Conservation (phyloP, 2,888 invertebrate species). For the Pachliopta kotzebuea region DNA sequence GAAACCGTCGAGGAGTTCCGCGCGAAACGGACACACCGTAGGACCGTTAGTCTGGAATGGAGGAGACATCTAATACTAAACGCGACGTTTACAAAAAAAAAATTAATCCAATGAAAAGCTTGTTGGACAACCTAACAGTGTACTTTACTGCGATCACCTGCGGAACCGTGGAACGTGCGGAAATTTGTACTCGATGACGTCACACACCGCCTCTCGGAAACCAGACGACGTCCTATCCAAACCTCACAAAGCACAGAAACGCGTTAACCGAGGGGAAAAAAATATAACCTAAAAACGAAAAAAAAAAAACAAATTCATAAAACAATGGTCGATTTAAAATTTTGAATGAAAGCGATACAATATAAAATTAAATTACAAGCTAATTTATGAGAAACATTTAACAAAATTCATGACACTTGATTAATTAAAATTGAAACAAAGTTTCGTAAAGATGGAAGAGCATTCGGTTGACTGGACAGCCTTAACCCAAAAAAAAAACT, state of each 20-base stretch:
- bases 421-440: slow-evolving; percentile 41
- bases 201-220: background rate
- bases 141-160: slow-evolving; percentile 27
- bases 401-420: slow-evolving; percentile 68
- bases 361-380: slow-evolving; percentile 64
- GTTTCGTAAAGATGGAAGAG: slow-evolving; percentile 62
- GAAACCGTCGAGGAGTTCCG: slow-evolving; percentile 53
- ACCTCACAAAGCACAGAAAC: slow-evolving; percentile 21
- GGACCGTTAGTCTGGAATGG: slow-evolving; percentile 49
- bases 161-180: slow-evolving; percentile 22
- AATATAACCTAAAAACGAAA: slow-evolving; percentile 7
- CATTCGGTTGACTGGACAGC: slow-evolving; percentile 64
- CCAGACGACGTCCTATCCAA: slow-evolving; percentile 14
- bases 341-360: slow-evolving; percentile 59
- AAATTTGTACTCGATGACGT: slow-evolving; percentile 1
- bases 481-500: slow-evolving; percentile 49
- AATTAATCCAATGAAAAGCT: background rate
- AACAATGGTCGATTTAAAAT: slow-evolving; percentile 21
- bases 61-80: slow-evolving; percentile 60
- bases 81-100: slow-evolving; percentile 40
- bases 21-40: slow-evolving; percentile 35
- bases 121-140: slow-evolving; percentile 33
- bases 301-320: background rate
- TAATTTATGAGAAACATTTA: slow-evolving; percentile 63
- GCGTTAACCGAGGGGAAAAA: slow-evolving; percentile 18